These are phyloP conservation scores for Blastomussa wellsi DNA, from an alignment of 92 coral and sea anemone species.

Conservation along the genomic window DNA sequence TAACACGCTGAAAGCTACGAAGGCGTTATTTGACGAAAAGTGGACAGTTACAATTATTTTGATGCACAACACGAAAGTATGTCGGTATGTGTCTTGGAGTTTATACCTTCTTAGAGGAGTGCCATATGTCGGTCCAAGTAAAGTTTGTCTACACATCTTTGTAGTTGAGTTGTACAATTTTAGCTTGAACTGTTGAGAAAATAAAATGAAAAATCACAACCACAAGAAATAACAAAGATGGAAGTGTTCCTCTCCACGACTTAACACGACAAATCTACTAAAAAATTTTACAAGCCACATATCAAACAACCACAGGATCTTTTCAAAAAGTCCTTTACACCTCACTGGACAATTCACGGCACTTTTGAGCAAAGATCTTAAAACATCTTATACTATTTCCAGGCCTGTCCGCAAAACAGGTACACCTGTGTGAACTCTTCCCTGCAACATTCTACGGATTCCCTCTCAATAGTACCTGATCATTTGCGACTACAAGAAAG, in stretches of 20 bases:
- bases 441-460: not conserved
- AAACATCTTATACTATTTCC: not conserved
- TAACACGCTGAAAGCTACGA: too few species aligned
- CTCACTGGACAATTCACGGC: too few species aligned
- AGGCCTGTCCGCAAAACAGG: too few species aligned
- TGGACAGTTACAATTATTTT: too few species aligned
- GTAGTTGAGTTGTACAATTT: slow-evolving; percentile 94
- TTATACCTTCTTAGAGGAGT: slow-evolving; percentile 87
- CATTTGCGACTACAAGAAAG: slow-evolving; percentile 90
- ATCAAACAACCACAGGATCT: too few species aligned
- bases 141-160: slow-evolving; percentile 92
- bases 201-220: not conserved
- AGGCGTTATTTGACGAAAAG: too few species aligned
- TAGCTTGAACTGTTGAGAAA: slow-evolving; percentile 72
- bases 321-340: too few species aligned
- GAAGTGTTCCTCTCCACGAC: not conserved
- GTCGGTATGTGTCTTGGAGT: not conserved
- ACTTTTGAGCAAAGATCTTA: too few species aligned
- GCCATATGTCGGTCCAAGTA: slow-evolving; percentile 96
- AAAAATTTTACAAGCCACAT: too few species aligned
- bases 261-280: not conserved
- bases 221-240: not conserved
- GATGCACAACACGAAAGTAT: too few species aligned
- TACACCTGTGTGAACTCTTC: not conserved
- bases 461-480: slow-evolving; percentile 58